Conservation (phyloP, 1,140 invertebrate species). For the Drosophila kanapiae region DNA sequence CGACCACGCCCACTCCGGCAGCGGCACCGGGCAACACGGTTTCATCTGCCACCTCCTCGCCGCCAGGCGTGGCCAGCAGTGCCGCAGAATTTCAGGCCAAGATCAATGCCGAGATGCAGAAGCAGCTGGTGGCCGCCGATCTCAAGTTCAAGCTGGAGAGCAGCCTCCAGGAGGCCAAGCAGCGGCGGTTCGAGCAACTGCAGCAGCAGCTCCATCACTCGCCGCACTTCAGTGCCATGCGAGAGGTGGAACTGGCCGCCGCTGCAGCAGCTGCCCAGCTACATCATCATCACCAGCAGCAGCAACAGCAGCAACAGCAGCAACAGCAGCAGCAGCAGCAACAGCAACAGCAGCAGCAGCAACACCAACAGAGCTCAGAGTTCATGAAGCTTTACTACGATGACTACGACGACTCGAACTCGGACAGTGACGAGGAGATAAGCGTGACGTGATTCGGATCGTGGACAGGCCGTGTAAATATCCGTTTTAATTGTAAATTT, state of each 20-base stretch:
- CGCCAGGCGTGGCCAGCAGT: conserved; percentile 41
- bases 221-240: conserved; percentile 73
- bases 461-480: conserved; percentile 61
- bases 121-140: conserved; percentile 80
- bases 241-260: conserved; percentile 70
- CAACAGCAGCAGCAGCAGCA: conserved; percentile 59
- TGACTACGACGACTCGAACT: conserved; percentile 89
- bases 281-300: conserved; percentile 78
- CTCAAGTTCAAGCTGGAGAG: conserved; percentile 80
- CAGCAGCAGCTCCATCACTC: conserved; percentile 85
- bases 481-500: conserved; percentile 70
- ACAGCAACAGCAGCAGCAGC: conserved; percentile 38
- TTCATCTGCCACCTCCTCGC: conserved; percentile 68
- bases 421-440: conserved; percentile 92
- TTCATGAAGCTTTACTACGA: conserved; percentile 87
- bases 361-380: conserved; percentile 80
- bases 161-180: conserved; percentile 74
- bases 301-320: conserved; percentile 58
- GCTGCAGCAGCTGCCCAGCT: conserved; percentile 73
- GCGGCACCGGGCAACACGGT: conserved; percentile 48
- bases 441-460: conserved; percentile 90
- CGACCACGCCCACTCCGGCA: conserved; percentile 46
- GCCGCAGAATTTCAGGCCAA: conserved; percentile 79
- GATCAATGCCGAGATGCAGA: conserved; percentile 84
- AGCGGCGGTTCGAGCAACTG: conserved; percentile 80